phyloP scores from a whole-genome alignment of 2,113 vertebrate species.

The Tapirus terrestris region DNA sequence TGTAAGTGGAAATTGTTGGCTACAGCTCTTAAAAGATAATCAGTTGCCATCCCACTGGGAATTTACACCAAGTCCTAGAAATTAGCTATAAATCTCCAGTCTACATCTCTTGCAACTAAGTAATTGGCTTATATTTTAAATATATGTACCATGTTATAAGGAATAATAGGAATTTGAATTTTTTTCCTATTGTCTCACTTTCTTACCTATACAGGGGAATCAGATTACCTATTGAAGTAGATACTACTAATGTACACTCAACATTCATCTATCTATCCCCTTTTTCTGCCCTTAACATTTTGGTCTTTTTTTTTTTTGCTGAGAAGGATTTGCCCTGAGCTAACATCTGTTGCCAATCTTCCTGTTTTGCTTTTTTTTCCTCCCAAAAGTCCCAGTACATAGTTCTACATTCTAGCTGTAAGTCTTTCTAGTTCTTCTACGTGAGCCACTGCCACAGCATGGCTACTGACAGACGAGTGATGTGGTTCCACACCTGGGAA shows the following conservation, averaged over 20 bases:
- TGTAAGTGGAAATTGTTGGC: background rate
- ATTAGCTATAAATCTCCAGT: background rate
- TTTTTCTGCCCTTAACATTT: background rate
- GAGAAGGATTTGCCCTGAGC: too few relatives aligned
- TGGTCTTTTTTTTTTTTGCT: too few relatives aligned
- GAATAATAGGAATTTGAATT: background rate
- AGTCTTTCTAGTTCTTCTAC: too few relatives aligned
- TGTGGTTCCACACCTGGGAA: too few relatives aligned
- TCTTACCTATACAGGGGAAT: background rate
- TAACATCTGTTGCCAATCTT: too few relatives aligned
- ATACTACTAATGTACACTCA: background rate
- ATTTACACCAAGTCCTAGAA: slow-evolving; percentile 13
- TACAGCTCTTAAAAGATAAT: background rate
- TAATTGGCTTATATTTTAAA: slow-evolving; percentile 40
- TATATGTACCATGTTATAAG: background rate
- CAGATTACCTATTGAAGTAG: background rate
- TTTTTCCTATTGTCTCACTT: background rate
- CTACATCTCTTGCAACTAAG: slow-evolving; percentile 28
- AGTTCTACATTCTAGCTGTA: too few relatives aligned
- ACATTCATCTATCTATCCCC: background rate
- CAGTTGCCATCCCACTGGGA: background rate
- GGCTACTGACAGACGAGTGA: too few relatives aligned
- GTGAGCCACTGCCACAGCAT: too few relatives aligned
- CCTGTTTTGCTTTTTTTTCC: too few relatives aligned
- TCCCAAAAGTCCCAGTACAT: too few relatives aligned